Percentiles rank a stretch among this genome's conserved stretches.
Evolutionary conservation across 2,888 invertebrate species (phyloP).

Genomic region (Cataglyphis livida): DNA sequence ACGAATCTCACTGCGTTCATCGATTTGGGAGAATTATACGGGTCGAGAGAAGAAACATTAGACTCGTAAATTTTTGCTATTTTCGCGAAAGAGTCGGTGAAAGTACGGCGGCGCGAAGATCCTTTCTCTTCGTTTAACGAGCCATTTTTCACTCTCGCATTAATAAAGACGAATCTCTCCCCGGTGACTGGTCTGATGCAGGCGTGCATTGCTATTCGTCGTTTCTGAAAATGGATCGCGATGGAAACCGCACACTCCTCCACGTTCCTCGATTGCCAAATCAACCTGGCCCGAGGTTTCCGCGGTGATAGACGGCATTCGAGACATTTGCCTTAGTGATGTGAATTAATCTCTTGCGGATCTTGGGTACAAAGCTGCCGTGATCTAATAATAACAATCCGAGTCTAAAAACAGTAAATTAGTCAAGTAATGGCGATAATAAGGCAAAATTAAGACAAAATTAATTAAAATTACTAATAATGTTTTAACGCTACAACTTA

Average conservation of each 20-base stretch:
- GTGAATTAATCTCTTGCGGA: background rate
- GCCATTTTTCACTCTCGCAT: constrained; percentile 6
- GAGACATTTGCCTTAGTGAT: background rate
- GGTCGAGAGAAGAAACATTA: background rate
- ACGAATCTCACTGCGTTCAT: constrained; percentile 3
- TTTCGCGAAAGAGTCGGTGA: background rate
- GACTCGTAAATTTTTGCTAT: constrained; percentile 15
- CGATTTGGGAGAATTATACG: constrained; percentile 21
- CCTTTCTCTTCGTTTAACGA: constrained; percentile 11
- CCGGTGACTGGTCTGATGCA: background rate
- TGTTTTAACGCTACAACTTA: background rate
- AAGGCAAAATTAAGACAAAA: background rate
- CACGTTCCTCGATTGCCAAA: background rate
- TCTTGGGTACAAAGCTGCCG: background rate
- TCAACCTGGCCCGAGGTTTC: background rate
- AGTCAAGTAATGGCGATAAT: background rate
- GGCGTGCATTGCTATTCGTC: background rate
- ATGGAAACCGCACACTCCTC: background rate
- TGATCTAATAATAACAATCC: background rate
- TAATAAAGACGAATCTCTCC: constrained; percentile 26
- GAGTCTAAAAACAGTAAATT: background rate
- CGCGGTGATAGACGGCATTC: constrained; percentile 7
- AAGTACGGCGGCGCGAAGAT: background rate
- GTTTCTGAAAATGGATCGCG: background rate
- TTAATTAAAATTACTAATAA: background rate